phyloP scores from a whole-genome alignment of 2,797 vertebrate genomes.

The Enteromius viviparus region DNA sequence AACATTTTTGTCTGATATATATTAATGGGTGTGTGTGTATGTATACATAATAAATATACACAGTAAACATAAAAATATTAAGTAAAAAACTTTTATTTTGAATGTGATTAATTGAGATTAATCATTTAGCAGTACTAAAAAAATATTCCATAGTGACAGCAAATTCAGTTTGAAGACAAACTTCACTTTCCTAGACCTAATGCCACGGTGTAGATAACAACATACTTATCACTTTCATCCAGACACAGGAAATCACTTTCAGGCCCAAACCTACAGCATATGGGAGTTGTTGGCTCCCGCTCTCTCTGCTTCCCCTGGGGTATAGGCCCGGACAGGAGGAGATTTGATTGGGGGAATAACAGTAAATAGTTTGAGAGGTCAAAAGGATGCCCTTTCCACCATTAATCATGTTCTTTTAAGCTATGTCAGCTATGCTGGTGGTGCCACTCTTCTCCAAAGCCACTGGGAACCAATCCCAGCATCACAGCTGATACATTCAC shows the following conservation, averaged over 20 bases:
- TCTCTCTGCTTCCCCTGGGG: conserved; percentile 25
- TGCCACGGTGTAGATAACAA: conserved; percentile 31
- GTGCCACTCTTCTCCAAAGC: conserved; percentile 3
- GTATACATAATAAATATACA: no score
- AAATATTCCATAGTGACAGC: not conserved
- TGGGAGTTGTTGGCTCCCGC: conserved; percentile 9
- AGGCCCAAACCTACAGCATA: conserved; percentile 34
- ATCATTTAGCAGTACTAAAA: no score
- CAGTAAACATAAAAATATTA: no score
- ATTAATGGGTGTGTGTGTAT: no score
- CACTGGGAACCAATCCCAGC: conserved; percentile 17
- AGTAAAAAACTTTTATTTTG: no score
- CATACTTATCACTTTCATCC: conserved; percentile 16
- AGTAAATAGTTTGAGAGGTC: conserved; percentile 32
- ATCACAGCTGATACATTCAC: not conserved
- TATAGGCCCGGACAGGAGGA: conserved; percentile 23
- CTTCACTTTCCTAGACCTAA: conserved; percentile 4
- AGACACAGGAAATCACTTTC: conserved; percentile 38
- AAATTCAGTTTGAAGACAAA: conserved; percentile 8
- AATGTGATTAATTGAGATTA: no score
- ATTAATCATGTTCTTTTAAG: conserved; percentile 51
- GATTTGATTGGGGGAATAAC: conserved; percentile 43
- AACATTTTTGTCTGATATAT: no score
- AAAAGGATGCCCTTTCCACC: conserved; percentile 3
- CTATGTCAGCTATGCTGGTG: not conserved